These are phyloP conservation scores for Volucella bombylans DNA, from an alignment of 2,888 invertebrate species.

Conservation along the genomic window DNA sequence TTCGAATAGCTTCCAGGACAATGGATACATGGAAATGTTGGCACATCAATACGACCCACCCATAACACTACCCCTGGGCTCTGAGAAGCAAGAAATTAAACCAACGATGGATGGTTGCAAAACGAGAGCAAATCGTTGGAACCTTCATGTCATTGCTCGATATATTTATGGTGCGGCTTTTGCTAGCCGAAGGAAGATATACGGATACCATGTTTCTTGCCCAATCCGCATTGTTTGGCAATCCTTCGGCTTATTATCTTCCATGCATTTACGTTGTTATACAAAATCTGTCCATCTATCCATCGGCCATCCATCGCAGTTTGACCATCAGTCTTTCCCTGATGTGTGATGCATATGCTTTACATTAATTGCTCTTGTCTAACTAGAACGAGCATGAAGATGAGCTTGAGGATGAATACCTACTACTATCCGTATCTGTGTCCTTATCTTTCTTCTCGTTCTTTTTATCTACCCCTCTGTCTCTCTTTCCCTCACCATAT, in stretches of 20 bases:
- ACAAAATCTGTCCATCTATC: conserved; percentile 65
- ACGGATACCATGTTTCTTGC: conserved; percentile 47
- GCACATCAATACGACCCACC: conserved; percentile 59
- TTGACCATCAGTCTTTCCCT: conserved; percentile 52
- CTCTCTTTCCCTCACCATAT: not conserved
- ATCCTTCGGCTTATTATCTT: conserved; percentile 69
- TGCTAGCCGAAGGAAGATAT: conserved; percentile 16
- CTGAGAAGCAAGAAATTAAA: conserved; percentile 29
- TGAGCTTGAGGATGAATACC: too few relatives aligned
- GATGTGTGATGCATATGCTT: conserved; percentile 67
- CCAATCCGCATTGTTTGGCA: conserved; percentile 55
- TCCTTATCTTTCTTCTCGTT: conserved; percentile 28
- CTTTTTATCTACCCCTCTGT: too few relatives aligned
- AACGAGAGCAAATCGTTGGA: conserved; percentile 45
- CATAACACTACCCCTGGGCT: not conserved
- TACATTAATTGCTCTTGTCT: conserved; percentile 71
- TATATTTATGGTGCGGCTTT: conserved; percentile 70
- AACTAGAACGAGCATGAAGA: conserved; percentile 24
- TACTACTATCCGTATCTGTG: too few relatives aligned
- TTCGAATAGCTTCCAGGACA: too few relatives aligned
- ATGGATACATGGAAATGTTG: conserved; percentile 49
- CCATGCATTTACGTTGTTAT: conserved; percentile 45
- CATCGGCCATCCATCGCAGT: conserved; percentile 64
- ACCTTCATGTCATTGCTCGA: conserved; percentile 60
- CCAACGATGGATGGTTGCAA: conserved; percentile 48